These are phyloP conservation scores for Chrysomallon squamiferum DNA, from an alignment of 1,140 invertebrate genomes.

Conservation along the genomic window DNA sequence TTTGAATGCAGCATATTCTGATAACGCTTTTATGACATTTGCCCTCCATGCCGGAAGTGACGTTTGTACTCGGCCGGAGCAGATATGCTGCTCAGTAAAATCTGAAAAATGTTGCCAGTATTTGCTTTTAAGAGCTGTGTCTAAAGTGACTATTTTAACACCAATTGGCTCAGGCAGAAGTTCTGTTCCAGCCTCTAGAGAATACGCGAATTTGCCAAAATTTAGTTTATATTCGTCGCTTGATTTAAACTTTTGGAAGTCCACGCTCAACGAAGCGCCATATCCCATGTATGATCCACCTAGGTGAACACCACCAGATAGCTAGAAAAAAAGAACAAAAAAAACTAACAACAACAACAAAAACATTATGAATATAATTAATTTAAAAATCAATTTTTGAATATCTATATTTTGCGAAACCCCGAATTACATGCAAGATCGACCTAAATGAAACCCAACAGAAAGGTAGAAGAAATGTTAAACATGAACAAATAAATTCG, in stretches of 20 bases:
- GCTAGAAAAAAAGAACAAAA: slow-evolving; percentile 20
- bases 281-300: slow-evolving; percentile 33
- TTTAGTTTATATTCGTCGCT: slow-evolving; percentile 20
- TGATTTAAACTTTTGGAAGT: slow-evolving; percentile 23
- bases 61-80: not conserved
- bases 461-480: too few relatives aligned
- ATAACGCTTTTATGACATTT: slow-evolving; percentile 15
- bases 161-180: slow-evolving; percentile 28
- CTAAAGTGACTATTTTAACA: slow-evolving; percentile 23
- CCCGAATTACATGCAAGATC: too few relatives aligned
- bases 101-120: slow-evolving; percentile 17
- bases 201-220: slow-evolving; percentile 22
- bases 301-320: slow-evolving; percentile 16
- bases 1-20: slow-evolving; percentile 21
- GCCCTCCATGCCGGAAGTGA: not conserved
- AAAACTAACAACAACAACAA: too few relatives aligned
- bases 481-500: too few relatives aligned
- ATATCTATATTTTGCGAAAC: too few relatives aligned
- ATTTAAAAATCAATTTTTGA: too few relatives aligned
- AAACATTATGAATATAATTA: too few relatives aligned
- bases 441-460: too few relatives aligned
- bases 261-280: slow-evolving; percentile 23
- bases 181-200: slow-evolving; percentile 20
- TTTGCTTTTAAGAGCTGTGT: slow-evolving; percentile 17
- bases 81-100: not conserved